Base-by-base conservation (phyloP, 2,888 invertebrate species). In the Podabrus alpinus region DNA sequence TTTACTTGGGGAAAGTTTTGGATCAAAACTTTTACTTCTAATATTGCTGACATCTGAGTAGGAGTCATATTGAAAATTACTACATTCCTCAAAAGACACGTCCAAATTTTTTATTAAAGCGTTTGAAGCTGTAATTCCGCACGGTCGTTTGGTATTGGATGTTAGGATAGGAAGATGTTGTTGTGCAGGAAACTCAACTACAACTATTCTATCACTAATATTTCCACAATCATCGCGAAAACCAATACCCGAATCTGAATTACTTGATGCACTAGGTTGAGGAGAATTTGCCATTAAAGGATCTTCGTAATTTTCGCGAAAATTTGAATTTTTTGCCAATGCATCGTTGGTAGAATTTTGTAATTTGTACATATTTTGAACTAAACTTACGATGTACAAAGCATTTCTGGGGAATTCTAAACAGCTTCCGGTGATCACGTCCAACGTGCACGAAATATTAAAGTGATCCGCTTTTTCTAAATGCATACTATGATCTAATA, bases 171-270 rank as follows among this genome's bases (percentile, higher is more conserved):
- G 85, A 24, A 82, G 78, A 66, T 84, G 85, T 60, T 85, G 82
- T 73, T 86, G 83, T 11, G 88, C 88, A 0, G 92, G 92, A 83
- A 94, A 94, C 84, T 95, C 95, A 0, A 94, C 94, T 0, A 94
- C 92, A 29, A 94, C 86, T 81, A 95, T 95, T 74, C 95, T 89
- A 85, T 95, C 95, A 0, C 94, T 94, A 69, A 95, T 92, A 83
- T 94, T 94, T 10, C 94, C 92, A 82, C 94, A 94, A 82, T 97
- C 96, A 82, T 97, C 97, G 79, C 96, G 92, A 83, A 97, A 97
- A 0, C 97, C 97, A 76, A 98, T 97, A 0, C 98, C 97, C 1
- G 97, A 97, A 86, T 98, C 98, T 73, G 97, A 97, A 86, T 97
- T 97, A 81, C 96, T 97, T 0, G 96, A 97, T 16, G 95, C 94